Percentiles rank a stretch among this genome's conserved stretches.
Evolutionary conservation across 2,113 vertebrate species (phyloP).

Genomic region (Mystacornis crossleyi): DNA sequence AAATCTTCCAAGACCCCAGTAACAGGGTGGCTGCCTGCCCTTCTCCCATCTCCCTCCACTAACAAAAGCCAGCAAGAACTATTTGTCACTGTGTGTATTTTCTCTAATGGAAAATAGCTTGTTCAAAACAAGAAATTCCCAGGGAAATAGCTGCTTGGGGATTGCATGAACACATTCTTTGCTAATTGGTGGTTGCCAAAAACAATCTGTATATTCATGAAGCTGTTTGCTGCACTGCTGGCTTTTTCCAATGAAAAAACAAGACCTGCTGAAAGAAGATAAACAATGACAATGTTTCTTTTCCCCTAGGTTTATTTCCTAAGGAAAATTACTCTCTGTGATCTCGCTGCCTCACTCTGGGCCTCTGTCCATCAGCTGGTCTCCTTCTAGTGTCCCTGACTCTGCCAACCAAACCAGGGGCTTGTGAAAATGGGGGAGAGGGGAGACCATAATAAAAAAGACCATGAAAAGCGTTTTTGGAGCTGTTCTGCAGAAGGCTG

Average conservation of each 20-base stretch:
- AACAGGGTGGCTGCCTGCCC: background rate
- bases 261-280: conserved; percentile 39
- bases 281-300: background rate
- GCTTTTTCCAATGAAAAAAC: background rate
- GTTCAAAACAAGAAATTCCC: conserved; percentile 17
- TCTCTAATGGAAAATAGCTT: background rate
- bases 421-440: background rate
- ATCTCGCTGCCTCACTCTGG: background rate
- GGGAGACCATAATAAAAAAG: background rate
- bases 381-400: background rate
- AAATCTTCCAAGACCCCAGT: background rate
- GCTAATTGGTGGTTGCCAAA: conserved; percentile 42
- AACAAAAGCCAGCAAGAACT: background rate
- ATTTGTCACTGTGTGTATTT: background rate
- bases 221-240: conserved; percentile 50
- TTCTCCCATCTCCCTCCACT: background rate
- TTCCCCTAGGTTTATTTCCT: background rate
- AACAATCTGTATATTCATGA: conserved; percentile 41
- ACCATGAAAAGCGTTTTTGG: background rate
- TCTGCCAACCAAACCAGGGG: background rate
- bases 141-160: background rate
- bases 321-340: background rate
- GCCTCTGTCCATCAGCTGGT: background rate
- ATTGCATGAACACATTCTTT: background rate
- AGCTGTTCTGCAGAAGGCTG: background rate